Evolutionary conservation across 2,888 invertebrate species (phyloP).

Genomic region (Caradrina kadenii): DNA sequence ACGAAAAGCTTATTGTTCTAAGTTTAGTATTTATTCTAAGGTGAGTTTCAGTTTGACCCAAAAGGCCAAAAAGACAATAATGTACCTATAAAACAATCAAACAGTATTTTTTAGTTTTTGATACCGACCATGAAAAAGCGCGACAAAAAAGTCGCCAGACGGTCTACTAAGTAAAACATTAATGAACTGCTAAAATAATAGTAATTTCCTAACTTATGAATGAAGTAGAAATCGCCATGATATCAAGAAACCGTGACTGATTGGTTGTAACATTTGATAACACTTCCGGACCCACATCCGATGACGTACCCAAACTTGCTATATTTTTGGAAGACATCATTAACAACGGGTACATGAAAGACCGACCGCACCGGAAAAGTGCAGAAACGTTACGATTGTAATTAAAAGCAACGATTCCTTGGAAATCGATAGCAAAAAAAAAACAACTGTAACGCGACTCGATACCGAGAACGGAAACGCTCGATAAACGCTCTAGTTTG

Average conservation of each 20-base stretch:
- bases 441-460: slow-evolving; percentile 58
- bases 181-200: slow-evolving; percentile 33
- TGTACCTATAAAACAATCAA: too few species aligned
- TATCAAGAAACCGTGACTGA: slow-evolving; percentile 49
- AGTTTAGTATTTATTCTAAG: too few species aligned
- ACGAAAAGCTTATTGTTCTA: too few species aligned
- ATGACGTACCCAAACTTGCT: slow-evolving; percentile 45
- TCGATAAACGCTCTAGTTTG: slow-evolving; percentile 82
- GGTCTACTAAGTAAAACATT: slow-evolving; percentile 35
- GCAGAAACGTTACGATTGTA: slow-evolving; percentile 71
- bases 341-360: slow-evolving; percentile 68
- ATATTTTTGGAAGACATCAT: slow-evolving; percentile 63
- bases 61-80: too few species aligned
- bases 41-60: too few species aligned
- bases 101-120: too few species aligned
- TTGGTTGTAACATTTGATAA: slow-evolving; percentile 54
- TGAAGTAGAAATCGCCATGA: slow-evolving; percentile 40
- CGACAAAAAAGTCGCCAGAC: slow-evolving; percentile 35
- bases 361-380: slow-evolving; percentile 72
- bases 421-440: slow-evolving; percentile 80
- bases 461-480: slow-evolving; percentile 81
- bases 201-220: slow-evolving; percentile 40
- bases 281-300: slow-evolving; percentile 59
- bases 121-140: not conserved
- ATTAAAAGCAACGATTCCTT: slow-evolving; percentile 75